Evolutionary conservation across 2,797 vertebrate species (phyloP), one percentile per base, ranked within the genome.

Genomic region (Octomys mimax): DNA sequence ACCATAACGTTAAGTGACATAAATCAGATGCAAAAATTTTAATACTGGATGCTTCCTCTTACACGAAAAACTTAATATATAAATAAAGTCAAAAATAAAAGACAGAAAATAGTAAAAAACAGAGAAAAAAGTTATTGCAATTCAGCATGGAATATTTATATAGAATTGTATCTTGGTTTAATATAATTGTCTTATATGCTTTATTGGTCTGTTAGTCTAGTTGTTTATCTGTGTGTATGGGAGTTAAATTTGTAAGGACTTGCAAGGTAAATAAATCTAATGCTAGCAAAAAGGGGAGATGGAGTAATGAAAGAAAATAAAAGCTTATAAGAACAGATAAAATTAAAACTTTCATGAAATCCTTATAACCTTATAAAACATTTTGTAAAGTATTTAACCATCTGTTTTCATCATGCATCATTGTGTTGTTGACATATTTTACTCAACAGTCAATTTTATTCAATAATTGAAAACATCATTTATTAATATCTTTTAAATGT

Each of bases 381-480:
- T 89, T 91, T 93, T 82, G 87, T 33, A 70, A 93, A 62, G n/a
- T 86, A n/a, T 89, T 92, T 93, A 70, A 83, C 21, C 79, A 26
- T 92, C 82, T 91, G 39, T 16, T 81, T 90, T 87, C 79, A 28
- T 75, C 33, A 83, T 49, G 9, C 36, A 87, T 91, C 75, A 61
- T 68, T 85, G 18, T 78, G 13, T 46, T 92, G 14, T 73, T 61
- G 3, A 70, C 19, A 87, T 22, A 68, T 92, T 92, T 77, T 78
- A 73, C 71, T 86, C 95, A 36, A 64, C 79, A 94, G 49, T 95
- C 16, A 92, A 92, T 92, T 81, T 83, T 91, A 91, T 73, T 91
- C 52, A 79, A n/a, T 83, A 79, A 95, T 79, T 82, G 77, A 96
- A 95, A 87, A 10, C 6, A 80, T 71, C 18, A 77, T 93, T 89